phyloP scores from a whole-genome alignment of 2,888 invertebrate species.

The Epirrita christyi region DNA sequence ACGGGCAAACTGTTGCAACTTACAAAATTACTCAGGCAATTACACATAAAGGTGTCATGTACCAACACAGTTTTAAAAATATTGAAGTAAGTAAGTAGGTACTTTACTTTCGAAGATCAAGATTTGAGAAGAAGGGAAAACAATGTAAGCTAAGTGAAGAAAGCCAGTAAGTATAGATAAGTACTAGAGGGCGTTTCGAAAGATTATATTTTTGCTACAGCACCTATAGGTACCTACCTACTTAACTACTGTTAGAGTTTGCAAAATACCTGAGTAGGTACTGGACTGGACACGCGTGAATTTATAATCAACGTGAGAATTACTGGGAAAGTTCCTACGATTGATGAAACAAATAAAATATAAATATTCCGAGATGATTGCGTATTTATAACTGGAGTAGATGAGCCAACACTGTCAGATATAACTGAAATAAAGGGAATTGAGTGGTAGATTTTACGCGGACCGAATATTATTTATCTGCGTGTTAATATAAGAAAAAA shows the following conservation, averaged over 20 bases:
- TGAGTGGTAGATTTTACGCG: neutral
- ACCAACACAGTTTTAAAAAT: too few species aligned
- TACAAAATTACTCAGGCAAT: too few species aligned
- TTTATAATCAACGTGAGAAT: neutral
- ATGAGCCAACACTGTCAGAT: neutral
- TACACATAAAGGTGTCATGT: too few species aligned
- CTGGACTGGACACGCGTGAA: neutral
- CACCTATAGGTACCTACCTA: neutral
- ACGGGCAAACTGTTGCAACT: too few species aligned
- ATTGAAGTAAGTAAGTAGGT: neutral
- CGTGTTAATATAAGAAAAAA: slow-evolving; percentile 46
- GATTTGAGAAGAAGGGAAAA: too few species aligned
- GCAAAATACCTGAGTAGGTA: neutral
- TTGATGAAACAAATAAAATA: neutral
- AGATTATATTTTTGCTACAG: neutral
- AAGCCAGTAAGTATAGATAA: too few species aligned
- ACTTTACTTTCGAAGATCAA: too few species aligned
- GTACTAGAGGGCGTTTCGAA: too few species aligned
- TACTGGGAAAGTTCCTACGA: neutral
- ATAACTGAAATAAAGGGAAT: neutral
- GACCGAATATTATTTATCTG: slow-evolving; percentile 3
- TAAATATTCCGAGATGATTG: neutral
- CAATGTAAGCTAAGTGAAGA: neutral
- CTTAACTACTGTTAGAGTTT: neutral
- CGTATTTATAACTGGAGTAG: neutral